A percentile compares a stretch with the other conserved stretches of the same genome.
Evolutionary conservation across 1,140 invertebrate species (phyloP).

Genomic region (Heliconius hermathena): DNA sequence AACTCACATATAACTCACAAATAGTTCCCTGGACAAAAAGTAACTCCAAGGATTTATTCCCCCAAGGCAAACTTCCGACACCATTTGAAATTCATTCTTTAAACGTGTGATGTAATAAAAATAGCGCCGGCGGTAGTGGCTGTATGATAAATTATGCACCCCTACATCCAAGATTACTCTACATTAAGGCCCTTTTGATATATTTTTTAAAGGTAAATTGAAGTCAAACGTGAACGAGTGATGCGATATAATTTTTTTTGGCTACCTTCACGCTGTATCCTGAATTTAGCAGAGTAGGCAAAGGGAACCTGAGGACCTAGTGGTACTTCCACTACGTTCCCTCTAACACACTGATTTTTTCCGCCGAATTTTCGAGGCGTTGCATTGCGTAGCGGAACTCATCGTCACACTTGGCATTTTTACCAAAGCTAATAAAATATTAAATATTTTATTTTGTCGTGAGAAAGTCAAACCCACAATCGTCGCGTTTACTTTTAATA

Average conservation of each 20-base stretch:
- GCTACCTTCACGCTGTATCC: no score
- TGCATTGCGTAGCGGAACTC: no score
- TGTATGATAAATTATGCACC: slow-evolving; percentile 78
- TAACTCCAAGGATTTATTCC: slow-evolving; percentile 64
- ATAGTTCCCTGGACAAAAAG: slow-evolving; percentile 35
- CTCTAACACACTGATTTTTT: no score
- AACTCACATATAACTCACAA: neutral
- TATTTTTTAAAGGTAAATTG: slow-evolving; percentile 64
- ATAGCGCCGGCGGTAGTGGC: slow-evolving; percentile 61
- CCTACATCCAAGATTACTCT: slow-evolving; percentile 73
- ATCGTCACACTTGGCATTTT: no score
- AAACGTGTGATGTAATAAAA: slow-evolving; percentile 80
- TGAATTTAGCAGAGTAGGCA: no score
- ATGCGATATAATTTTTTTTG: slow-evolving; percentile 44
- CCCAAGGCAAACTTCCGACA: slow-evolving; percentile 74
- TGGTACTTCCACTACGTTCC: no score
- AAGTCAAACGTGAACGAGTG: slow-evolving; percentile 64
- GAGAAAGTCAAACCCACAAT: no score
- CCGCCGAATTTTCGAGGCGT: no score
- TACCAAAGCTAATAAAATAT: no score
- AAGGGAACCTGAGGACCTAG: no score
- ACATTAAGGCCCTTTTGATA: slow-evolving; percentile 71
- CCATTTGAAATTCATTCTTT: slow-evolving; percentile 80
- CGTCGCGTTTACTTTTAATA: no score
- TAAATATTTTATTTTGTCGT: no score